Percentiles rank a stretch among this genome's conserved stretches.
phyloP scores from a whole-genome alignment of 2,113 vertebrate species.

The Microcebus tavaratra region DNA sequence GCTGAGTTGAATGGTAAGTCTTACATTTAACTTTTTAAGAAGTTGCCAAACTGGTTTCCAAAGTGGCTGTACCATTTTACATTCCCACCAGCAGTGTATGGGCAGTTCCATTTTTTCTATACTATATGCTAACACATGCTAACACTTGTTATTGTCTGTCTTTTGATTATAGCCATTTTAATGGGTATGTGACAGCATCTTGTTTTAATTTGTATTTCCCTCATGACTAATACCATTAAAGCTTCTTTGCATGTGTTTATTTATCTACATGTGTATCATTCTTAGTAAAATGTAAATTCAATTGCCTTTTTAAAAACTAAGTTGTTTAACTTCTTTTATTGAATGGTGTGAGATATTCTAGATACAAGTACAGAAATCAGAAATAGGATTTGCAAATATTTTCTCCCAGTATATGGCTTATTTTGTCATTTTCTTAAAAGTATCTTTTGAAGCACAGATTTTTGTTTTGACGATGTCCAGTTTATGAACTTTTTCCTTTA shows the following conservation, averaged over 20 bases:
- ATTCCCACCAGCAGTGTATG: neutral
- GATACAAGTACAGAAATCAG: neutral
- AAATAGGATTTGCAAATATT: neutral
- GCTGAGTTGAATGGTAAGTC: neutral
- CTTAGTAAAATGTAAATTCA: neutral
- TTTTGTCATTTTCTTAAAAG: neutral
- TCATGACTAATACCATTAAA: neutral
- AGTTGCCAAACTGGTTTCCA: neutral
- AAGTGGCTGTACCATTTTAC: neutral
- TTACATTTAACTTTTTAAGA: slow-evolving; percentile 7
- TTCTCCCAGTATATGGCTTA: neutral
- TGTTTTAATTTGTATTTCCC: neutral
- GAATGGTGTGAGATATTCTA: neutral
- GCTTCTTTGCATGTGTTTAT: neutral
- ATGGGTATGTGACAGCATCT: neutral
- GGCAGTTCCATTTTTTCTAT: neutral
- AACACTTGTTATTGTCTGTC: neutral
- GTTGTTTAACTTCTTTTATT: neutral
- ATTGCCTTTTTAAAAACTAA: neutral
- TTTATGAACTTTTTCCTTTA: neutral
- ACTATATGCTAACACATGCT: neutral
- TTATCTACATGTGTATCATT: neutral
- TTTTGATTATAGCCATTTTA: neutral
- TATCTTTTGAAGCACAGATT: neutral
- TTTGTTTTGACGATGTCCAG: neutral